Conservation (phyloP, 2,113 vertebrate species). For the Condylura cristata region DNA sequence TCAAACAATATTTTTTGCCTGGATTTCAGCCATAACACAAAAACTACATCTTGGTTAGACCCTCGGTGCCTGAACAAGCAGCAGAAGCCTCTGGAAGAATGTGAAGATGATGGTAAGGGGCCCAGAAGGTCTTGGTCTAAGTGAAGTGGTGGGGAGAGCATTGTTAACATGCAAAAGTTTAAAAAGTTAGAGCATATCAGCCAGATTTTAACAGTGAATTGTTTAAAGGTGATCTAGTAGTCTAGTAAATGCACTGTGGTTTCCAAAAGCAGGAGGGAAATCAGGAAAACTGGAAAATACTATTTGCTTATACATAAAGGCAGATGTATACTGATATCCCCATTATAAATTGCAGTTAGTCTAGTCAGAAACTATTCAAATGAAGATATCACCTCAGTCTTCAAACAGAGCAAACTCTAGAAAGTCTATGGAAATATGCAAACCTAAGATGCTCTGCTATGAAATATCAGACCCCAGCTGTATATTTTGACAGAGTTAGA, state of each 20-base stretch:
- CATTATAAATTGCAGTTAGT: not conserved
- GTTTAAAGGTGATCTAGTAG: not conserved
- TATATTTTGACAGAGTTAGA: not conserved
- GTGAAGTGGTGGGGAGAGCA: not conserved
- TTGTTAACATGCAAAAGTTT: not conserved
- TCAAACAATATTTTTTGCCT: conserved; percentile 79
- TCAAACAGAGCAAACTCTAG: not conserved
- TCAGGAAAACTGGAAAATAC: not conserved
- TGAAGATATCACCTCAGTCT: not conserved
- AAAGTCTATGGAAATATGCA: not conserved
- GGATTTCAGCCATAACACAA: conserved; percentile 96
- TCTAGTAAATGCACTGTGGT: not conserved
- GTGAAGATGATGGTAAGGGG: conserved; percentile 97
- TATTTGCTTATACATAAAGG: not conserved
- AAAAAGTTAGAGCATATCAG: not conserved
- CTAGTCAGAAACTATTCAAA: not conserved
- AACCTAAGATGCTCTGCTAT: not conserved
- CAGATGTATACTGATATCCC: not conserved
- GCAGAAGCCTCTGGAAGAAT: conserved; percentile 99
- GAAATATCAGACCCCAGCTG: too few relatives aligned
- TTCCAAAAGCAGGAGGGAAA: not conserved
- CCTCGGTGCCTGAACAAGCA: conserved; percentile 99
- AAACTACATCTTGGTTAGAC: conserved; percentile 99
- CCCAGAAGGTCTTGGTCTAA: not conserved
- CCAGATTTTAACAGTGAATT: not conserved